Conservation (phyloP, 2,888 invertebrate genomes). For the Cantharis rufa region DNA sequence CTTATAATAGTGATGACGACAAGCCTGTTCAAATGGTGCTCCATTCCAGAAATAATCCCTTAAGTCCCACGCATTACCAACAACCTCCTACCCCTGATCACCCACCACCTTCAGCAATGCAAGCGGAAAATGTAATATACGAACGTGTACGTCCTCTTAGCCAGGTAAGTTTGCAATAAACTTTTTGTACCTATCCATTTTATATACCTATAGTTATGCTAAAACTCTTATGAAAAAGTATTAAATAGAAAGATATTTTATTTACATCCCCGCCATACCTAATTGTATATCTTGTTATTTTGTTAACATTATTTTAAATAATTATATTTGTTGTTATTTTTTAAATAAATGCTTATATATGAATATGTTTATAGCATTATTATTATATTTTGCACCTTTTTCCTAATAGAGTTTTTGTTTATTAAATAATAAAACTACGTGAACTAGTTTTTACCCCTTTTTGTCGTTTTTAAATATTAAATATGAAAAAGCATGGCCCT, state of each 20-base stretch:
- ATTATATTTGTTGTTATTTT: slow-evolving; percentile 35
- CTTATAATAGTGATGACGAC: slow-evolving; percentile 31
- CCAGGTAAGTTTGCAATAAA: slow-evolving; percentile 71
- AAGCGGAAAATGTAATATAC: slow-evolving; percentile 87
- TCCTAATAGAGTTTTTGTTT: not conserved
- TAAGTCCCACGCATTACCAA: slow-evolving; percentile 86
- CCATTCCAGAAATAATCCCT: slow-evolving; percentile 59
- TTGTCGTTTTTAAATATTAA: not conserved
- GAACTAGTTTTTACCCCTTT: slow-evolving; percentile 9
- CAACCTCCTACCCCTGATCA: slow-evolving; percentile 95
- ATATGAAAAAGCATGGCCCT: slow-evolving; percentile 8
- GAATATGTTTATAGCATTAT: slow-evolving; percentile 17
- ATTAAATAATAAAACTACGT: slow-evolving; percentile 7
- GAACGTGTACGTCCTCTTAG: slow-evolving; percentile 87
- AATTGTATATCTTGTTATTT: slow-evolving; percentile 29
- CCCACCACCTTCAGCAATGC: slow-evolving; percentile 88
- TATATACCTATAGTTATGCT: slow-evolving; percentile 10
- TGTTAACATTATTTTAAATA: slow-evolving; percentile 34
- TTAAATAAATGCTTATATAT: slow-evolving; percentile 34
- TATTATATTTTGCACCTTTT: slow-evolving; percentile 22
- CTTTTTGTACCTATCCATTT: slow-evolving; percentile 22
- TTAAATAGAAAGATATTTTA: slow-evolving; percentile 15
- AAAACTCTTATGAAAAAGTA: slow-evolving; percentile 14
- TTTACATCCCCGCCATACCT: slow-evolving; percentile 6
- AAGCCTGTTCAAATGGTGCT: slow-evolving; percentile 29